Evolutionary conservation across 2,113 vertebrate species (phyloP), one percentile per base, ranked within the genome.

Genomic region (Thunnus maccoyii): DNA sequence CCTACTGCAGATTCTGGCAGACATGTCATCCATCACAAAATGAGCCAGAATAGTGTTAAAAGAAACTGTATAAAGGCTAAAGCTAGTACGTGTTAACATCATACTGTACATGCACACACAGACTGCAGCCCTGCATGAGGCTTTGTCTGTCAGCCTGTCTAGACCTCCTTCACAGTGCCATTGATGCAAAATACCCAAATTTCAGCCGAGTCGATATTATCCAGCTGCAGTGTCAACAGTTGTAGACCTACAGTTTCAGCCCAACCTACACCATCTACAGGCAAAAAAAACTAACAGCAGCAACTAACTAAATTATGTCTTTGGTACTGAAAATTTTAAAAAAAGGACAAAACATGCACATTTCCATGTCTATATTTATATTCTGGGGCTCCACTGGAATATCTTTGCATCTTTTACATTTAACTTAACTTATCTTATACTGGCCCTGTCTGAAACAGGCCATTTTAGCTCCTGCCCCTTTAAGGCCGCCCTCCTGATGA

Each of bases 21-120:
- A 78, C 58, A 70, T 46, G 55, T 47, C 36, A 60, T 78, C 8
- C 14, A n/a, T 58, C 32, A 3, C 18, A 67, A 51, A 32, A 72
- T 72, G 12, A 72, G 56, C 17, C 48, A 63, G 44, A 36, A 64
- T 3, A 47, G 10, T 5, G 32, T 41, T 47, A 14, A 10, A 4
- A 80, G 54, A 51, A 18, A 15, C 1, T 10, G 20, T 50, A 15
- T 36, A 46, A 55, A 75, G 20, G 36, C 17, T 55, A n/a, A 8
- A 75, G 25, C 22, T 0, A 13, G 2, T 5, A 50, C 30, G 4
- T 22, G 47, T 25, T 41, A 7, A 41, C 36, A 41, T 16, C n/a
- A 36, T 12, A 64, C 12, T 64, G 41, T 16, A 51, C n/a, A 52
- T 11, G 5, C 25, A 61, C 22, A 51, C 32, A 47, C 18, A 62